Evolutionary conservation across 2,113 vertebrate genomes (phyloP), one percentile per base, ranked within the genome.

Genomic region (Arvicanthis niloticus): DNA sequence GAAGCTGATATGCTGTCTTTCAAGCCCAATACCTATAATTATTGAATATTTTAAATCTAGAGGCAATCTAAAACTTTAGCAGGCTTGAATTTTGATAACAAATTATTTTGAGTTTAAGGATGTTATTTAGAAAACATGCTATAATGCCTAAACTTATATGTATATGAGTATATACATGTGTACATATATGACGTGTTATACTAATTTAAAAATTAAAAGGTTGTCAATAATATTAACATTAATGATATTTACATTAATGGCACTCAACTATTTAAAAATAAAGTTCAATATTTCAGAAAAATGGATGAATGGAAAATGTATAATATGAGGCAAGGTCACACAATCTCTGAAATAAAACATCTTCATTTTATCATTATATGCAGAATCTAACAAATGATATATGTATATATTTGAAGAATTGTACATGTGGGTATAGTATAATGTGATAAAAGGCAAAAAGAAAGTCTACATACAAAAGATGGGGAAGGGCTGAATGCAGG

Each of bases 11-110:
- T 37, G 91, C n/a, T 96, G 22, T 91, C 65, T 86, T 95, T 86
- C 24, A 40, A 92, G 37, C 1, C 26, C 65, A 94, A 70, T 93
- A 7, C 24, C 4, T 67, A 1, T 60, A 92, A 90, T 88, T 90
- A 48, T 22, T 78, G 67, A 91, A 85, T 93, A 93, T 88, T 97
- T 93, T 95, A 81, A 97, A 93, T 56, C 45, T 85, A 82, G 19
- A 40, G 60, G 40, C 94, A 40, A 56, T 17, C 7, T 91, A 84
- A 88, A 88, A 86, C 48, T 12, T 75, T 73, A 65, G 26, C 1
- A 56, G 31, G 5, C 4, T 65, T 94, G 67, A 92, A 29, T 86
- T 93, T 82, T 95, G 17, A 2, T 51, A 91, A 88, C 56, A 84
- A 56, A 8, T 72, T 45, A 89, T 73, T 42, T 40, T 29, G 70